Evolutionary conservation across 2,888 invertebrate species (phyloP), one percentile per base, ranked within the genome.

Genomic region (Pristionchus japonicus): DNA sequence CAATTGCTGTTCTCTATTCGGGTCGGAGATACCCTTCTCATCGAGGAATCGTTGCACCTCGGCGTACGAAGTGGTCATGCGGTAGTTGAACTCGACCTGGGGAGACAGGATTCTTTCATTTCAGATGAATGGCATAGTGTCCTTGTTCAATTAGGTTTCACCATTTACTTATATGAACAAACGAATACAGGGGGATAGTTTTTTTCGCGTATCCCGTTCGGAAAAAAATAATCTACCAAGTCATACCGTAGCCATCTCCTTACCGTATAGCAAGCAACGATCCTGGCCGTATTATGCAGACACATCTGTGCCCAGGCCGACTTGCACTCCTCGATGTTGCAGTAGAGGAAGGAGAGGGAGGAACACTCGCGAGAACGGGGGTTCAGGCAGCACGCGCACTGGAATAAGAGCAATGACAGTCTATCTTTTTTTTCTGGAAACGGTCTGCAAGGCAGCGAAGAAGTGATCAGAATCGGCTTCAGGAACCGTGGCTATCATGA

Each of bases 221-320:
- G n/a, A n/a, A n/a, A n/a, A n/a, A n/a, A n/a, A n/a, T n/a, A n/a
- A n/a, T n/a, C n/a, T n/a, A n/a, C n/a, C n/a, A n/a, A n/a, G n/a
- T n/a, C n/a, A n/a, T n/a, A n/a, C n/a, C n/a, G n/a, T n/a, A n/a
- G n/a, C n/a, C n/a, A n/a, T 64, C 15, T 85, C 9, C 49, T 93
- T 15, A 93, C 93, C 6, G 94, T 93, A 88, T 92, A 93, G 87
- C 94, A 94, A 23, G 93, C 94, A 3, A 92, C 94, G 15, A 94
- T 92, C 64, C 90, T 89, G 17, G 94, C 94, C 37, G 94, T 92
- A 80, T 94, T 94, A 88, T 94, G 94, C 31, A 94, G 92, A 43
- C 92, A 93, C 90, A 94, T 94, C 61, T 93, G 92, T 3, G 94
- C 93, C 93, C 93, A 94, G n/a, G 93, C 93, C 9, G 74, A 74